Conservation (phyloP, 2,888 invertebrate species). For the Rapana venosa region DNA sequence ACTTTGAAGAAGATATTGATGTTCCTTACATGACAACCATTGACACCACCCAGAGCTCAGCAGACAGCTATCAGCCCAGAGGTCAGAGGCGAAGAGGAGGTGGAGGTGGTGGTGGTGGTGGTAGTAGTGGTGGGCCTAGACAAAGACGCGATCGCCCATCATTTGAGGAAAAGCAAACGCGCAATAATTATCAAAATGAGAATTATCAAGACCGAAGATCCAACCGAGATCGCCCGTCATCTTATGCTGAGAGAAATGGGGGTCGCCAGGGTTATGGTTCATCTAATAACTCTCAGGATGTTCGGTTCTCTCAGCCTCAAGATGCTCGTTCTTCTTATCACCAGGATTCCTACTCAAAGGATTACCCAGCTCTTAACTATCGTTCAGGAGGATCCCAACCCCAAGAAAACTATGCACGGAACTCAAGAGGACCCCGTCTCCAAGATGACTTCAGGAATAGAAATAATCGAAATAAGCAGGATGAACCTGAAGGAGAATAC, state of each 20-base stretch:
- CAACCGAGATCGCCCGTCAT: slow-evolving; percentile 35
- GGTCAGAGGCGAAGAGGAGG: slow-evolving; percentile 22
- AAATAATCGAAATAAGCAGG: slow-evolving; percentile 14
- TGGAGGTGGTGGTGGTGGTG: slow-evolving; percentile 27
- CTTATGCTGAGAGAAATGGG: slow-evolving; percentile 29
- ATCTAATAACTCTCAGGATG: not conserved
- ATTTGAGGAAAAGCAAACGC: slow-evolving; percentile 16
- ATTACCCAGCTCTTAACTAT: not conserved
- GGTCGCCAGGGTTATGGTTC: slow-evolving; percentile 19
- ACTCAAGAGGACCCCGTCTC: not conserved
- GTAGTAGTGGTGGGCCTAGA: slow-evolving; percentile 15
- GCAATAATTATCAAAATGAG: slow-evolving; percentile 26
- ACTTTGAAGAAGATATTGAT: slow-evolving; percentile 42
- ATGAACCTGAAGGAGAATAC: slow-evolving; percentile 15
- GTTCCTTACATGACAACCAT: slow-evolving; percentile 43
- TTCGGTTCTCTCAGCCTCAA: slow-evolving; percentile 13
- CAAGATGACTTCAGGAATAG: slow-evolving; percentile 32
- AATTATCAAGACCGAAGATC: not conserved
- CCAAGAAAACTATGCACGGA: not conserved
- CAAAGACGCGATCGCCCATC: slow-evolving; percentile 21
- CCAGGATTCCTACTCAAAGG: not conserved
- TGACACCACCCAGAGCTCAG: slow-evolving; percentile 41
- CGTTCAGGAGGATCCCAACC: not conserved
- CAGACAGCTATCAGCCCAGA: slow-evolving; percentile 21
- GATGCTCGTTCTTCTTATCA: slow-evolving; percentile 23